phyloP scores from a whole-genome alignment of 1,140 invertebrate genomes.

The Orius laevigatus region DNA sequence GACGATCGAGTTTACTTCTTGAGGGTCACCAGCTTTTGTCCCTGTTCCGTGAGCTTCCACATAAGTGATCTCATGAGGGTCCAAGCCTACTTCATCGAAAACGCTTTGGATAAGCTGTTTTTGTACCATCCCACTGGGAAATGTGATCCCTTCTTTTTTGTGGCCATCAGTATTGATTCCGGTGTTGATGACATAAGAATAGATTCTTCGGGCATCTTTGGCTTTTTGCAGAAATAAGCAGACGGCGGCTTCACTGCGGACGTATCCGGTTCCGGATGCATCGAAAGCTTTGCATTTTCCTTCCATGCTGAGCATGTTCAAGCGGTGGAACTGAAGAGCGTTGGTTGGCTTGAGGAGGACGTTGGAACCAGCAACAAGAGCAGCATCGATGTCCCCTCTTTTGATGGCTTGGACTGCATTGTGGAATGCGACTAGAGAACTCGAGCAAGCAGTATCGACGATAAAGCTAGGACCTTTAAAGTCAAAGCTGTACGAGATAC shows the following conservation, averaged over 20 bases:
- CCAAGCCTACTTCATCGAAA: constrained; percentile 64
- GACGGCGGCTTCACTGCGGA: constrained; percentile 74
- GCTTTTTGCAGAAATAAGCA: constrained; percentile 67
- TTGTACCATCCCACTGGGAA: constrained; percentile 74
- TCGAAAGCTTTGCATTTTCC: constrained; percentile 88
- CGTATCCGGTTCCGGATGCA: constrained; percentile 77
- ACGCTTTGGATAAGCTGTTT: constrained; percentile 69
- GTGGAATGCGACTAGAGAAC: constrained; percentile 72
- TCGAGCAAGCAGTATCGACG: constrained; percentile 91
- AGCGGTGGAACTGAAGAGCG: constrained; percentile 81
- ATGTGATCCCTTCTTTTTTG: constrained; percentile 83
- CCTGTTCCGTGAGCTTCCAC: constrained; percentile 95
- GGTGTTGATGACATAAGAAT: constrained; percentile 70
- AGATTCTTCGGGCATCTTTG: constrained; percentile 55
- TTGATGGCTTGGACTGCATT: constrained; percentile 72
- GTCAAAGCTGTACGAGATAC: constrained; percentile 90
- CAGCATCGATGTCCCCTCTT: constrained; percentile 74
- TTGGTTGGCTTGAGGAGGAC: constrained; percentile 71
- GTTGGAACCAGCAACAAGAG: constrained; percentile 68
- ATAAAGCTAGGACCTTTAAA: constrained; percentile 78
- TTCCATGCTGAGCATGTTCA: constrained; percentile 78
- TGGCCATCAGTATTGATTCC: constrained; percentile 79
- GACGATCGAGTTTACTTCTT: constrained; percentile 86
- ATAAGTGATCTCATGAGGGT: constrained; percentile 65
- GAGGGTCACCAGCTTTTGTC: constrained; percentile 85